A percentile compares a stretch with the other conserved stretches of the same genome.
Evolutionary conservation across 2,113 vertebrate genomes (phyloP).

Genomic region (Trogon surrucura): DNA sequence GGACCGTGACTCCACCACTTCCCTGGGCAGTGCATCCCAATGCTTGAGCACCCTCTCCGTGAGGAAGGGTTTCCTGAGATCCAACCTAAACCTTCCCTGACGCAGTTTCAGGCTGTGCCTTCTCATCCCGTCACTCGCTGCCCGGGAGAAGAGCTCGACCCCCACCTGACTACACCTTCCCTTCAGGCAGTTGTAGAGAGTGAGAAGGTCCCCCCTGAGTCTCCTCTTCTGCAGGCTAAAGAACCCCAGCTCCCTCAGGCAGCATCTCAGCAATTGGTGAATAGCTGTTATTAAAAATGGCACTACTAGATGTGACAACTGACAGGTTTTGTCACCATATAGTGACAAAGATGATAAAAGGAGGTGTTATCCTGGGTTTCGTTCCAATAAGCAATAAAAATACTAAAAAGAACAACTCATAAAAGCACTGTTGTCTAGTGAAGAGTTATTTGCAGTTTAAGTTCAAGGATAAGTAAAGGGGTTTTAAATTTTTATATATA

Average conservation of each 20-base stretch:
- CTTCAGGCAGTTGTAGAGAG: no score
- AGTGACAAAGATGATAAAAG: background rate
- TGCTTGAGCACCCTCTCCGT: no score
- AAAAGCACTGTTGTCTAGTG: background rate
- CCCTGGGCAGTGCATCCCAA: no score
- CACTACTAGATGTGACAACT: background rate
- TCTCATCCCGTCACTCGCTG: no score
- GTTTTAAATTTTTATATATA: background rate
- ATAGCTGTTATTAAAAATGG: background rate
- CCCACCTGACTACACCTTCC: no score
- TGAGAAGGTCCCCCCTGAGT: no score
- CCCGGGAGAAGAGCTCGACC: no score
- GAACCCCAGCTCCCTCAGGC: background rate
- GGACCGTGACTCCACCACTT: no score
- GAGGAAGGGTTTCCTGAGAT: no score
- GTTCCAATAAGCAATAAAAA: background rate
- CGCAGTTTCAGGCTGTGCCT: no score
- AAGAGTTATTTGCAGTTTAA: background rate
- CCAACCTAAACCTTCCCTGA: no score
- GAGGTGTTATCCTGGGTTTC: background rate
- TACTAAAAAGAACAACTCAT: background rate
- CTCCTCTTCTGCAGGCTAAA: no score
- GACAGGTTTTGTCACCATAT: slow-evolving; percentile 15
- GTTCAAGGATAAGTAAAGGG: background rate
- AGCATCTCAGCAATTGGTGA: background rate